Evolutionary conservation across 2,797 vertebrate genomes (phyloP), one percentile per base, ranked within the genome.

Genomic region (Sebastolobus alascanus): DNA sequence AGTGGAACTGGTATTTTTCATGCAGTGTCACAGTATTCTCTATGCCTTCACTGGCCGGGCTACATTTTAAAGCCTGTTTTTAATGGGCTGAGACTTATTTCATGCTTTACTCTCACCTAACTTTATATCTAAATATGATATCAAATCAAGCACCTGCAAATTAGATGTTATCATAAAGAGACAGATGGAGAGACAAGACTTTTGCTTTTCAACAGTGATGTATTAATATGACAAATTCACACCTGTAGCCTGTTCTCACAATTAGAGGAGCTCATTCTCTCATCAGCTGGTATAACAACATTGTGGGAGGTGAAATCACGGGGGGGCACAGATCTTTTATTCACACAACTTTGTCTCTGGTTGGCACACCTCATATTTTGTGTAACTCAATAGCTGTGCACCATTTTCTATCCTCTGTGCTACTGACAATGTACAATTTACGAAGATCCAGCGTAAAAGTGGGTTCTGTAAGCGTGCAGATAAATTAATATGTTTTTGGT

Each of bases 281-380:
- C 16, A 35, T 79, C 72, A 77, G 50, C 56, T 74, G 60, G 27
- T 54, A 40, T 25, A 77, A 69, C 43, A 73, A 59, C 74, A 61
- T 52, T 46, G 67, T 77, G 29, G 72, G 55, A 84, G 75, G 65
- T 73, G 37, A 87, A 79, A 35, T 74, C 52, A 59, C 9, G 1
- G 20, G n/a, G 8, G 40, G 54, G 33, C 67, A 50, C 55, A 38
- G 20, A 77, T 71, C 38, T 68, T 69, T 60, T 65, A 61, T 69
- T 52, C 46, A 35, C 27, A 25, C 73, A 52, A 40, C 38, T 46
- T 31, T 69, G 31, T 78, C 68, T 76, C 68, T 78, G 29, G 18
- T 67, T 33, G 43, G n/a, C 14, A 25, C 70, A 33, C 27, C 31
- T 66, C 6, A 61, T 25, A 55, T n/a, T 40, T 27, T 66, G 18